Evolutionary conservation across 1,140 invertebrate genomes (phyloP), one percentile per base, ranked within the genome.

Genomic region (Scylla paramamosain): DNA sequence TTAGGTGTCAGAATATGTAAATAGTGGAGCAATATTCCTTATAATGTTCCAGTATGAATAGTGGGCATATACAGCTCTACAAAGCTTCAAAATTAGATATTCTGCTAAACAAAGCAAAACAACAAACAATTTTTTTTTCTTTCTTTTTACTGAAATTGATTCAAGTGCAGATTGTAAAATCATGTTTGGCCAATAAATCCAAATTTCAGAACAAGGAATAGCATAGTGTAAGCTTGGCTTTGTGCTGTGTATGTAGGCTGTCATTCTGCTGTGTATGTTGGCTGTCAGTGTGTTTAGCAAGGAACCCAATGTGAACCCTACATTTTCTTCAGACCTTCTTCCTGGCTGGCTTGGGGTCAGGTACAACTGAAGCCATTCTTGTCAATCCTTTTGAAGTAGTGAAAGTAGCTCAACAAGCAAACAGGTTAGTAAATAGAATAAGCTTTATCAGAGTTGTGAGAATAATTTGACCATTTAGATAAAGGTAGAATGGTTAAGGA

Each of bases 311-410:
- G 67, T 77, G 67, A 77, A 77, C n/a, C 67, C 67, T 77, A n/a
- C 67, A 77, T 77, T 77, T 91, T 25, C 91, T 59, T 29, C 94
- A 95, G 94, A 92, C 94, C 14, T 95, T 93, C 77, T 95, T 95
- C 84, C 45, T 95, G 52, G 94, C 94, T 88, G 94, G 94, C 20
- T 48, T 95, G 52, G 94, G 94, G 29, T 95, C 94, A 31, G 94
- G 94, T n/a, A 95, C 94, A 88, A 95, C 94, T 20, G 94, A 95
- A 67, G 94, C 94, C 8, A 95, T 95, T 67, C 91, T 95, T 52
- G 94, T 95, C 32, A 95, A 95, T 46, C 94, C 94, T 77, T 95
- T 95, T 95, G 94, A 95, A 32, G 94, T 95, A 32, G 94, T 95
- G 14, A 95, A 95, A 88, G 94, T 95, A 59, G 91, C 94, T 31